Conservation (phyloP, 2,113 vertebrate genomes). For the Cottus gobio region DNA sequence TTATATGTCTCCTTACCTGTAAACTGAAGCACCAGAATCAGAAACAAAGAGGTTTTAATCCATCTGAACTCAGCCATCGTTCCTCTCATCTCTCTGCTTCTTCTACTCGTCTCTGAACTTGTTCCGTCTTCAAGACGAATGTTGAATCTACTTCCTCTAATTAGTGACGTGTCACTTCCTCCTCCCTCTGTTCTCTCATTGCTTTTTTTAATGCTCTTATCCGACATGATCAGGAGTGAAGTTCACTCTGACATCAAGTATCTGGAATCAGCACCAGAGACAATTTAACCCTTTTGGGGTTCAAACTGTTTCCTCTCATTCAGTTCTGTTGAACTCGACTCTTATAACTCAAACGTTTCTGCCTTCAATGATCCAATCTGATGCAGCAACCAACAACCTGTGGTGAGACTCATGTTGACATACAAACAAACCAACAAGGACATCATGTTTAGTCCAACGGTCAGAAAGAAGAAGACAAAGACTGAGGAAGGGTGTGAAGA, state of each 20-base stretch:
- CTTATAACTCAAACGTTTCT: not conserved
- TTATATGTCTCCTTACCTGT: not conserved
- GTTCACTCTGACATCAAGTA: too few species aligned
- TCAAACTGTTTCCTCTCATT: not conserved
- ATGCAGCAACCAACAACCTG: not conserved
- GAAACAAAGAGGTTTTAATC: not conserved
- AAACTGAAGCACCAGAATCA: not conserved
- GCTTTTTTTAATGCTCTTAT: too few species aligned
- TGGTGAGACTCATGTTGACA: not conserved
- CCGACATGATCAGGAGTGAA: not conserved
- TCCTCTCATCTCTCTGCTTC: not conserved
- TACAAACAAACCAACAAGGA: not conserved
- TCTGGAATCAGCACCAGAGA: not conserved
- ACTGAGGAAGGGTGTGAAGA: not conserved
- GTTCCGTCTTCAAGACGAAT: not conserved
- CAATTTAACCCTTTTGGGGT: too few species aligned
- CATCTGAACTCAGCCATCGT: not conserved
- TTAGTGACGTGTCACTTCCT: not conserved
- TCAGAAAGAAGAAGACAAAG: too few species aligned
- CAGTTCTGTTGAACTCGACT: not conserved
- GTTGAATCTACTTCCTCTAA: not conserved
- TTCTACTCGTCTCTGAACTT: not conserved
- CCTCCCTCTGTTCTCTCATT: not conserved
- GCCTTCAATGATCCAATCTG: not conserved
- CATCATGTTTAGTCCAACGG: too few species aligned